These are phyloP conservation scores for Cygnus buccinator DNA, from an alignment of 2,113 vertebrate genomes.

Conservation along the genomic window DNA sequence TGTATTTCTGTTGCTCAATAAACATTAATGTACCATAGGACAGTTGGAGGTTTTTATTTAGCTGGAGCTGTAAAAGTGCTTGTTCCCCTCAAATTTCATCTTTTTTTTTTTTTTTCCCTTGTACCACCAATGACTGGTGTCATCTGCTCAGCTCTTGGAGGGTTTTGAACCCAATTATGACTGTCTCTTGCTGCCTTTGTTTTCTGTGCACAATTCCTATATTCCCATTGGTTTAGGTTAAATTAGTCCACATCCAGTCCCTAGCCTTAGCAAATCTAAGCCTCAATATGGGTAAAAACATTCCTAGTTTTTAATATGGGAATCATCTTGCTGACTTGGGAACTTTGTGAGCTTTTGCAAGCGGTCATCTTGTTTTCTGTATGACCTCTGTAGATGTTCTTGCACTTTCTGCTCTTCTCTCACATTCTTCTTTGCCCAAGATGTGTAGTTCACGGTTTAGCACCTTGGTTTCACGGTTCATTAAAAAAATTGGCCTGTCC, in stretches of 20 bases:
- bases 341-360: background rate
- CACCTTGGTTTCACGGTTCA: conserved; percentile 37
- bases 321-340: background rate
- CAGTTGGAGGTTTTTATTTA: conserved; percentile 52
- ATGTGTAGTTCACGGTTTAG: background rate
- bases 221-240: conserved; percentile 36
- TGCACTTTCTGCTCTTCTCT: background rate
- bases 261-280: background rate
- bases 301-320: background rate
- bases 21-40: conserved; percentile 23
- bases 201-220: conserved; percentile 23
- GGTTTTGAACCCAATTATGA: conserved; percentile 25
- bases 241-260: background rate
- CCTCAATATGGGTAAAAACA: background rate
- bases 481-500: background rate
- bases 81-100: conserved; percentile 17
- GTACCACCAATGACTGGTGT: conserved; percentile 5
- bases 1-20: conserved; percentile 41
- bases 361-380: background rate
- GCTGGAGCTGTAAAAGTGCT: conserved; percentile 21
- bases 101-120: background rate
- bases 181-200: conserved; percentile 23
- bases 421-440: background rate
- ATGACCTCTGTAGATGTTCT: background rate
- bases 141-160: conserved; percentile 34